phyloP scores from a whole-genome alignment of 2,797 vertebrate species.

The Hemitrygon akajei region DNA sequence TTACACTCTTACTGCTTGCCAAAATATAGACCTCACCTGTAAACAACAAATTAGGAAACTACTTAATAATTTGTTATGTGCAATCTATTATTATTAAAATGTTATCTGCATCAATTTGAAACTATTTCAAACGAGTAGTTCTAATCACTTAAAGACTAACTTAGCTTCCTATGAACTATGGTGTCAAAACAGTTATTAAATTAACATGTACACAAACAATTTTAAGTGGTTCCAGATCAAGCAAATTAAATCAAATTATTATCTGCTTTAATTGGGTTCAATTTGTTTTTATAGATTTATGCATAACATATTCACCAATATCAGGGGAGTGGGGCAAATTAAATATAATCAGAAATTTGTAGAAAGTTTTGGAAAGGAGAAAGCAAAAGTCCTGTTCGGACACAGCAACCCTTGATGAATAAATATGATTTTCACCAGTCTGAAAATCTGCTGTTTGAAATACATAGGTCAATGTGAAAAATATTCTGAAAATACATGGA shows the following conservation, averaged over 20 bases:
- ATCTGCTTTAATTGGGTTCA: not conserved
- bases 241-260: not conserved
- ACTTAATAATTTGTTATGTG: not conserved
- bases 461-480: not conserved
- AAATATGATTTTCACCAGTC: not conserved
- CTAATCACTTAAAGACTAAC: too few species aligned
- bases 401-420: not conserved
- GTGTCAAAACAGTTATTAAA: not conserved
- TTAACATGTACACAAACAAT: not conserved
- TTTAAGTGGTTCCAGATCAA: not conserved
- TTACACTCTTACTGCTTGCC: slow-evolving; percentile 90
- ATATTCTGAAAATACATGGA: not conserved
- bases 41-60: slow-evolving; percentile 41
- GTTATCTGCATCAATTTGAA: not conserved
- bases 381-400: not conserved
- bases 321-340: not conserved
- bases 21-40: slow-evolving; percentile 93
- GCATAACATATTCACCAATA: not conserved
- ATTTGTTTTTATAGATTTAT: slow-evolving; percentile 6
- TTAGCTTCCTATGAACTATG: not conserved
- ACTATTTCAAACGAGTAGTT: not conserved
- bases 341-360: not conserved
- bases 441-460: not conserved
- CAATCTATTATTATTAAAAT: not conserved
- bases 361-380: not conserved